phyloP scores from a whole-genome alignment of 2,797 vertebrate species.

The Argentina silus region DNA sequence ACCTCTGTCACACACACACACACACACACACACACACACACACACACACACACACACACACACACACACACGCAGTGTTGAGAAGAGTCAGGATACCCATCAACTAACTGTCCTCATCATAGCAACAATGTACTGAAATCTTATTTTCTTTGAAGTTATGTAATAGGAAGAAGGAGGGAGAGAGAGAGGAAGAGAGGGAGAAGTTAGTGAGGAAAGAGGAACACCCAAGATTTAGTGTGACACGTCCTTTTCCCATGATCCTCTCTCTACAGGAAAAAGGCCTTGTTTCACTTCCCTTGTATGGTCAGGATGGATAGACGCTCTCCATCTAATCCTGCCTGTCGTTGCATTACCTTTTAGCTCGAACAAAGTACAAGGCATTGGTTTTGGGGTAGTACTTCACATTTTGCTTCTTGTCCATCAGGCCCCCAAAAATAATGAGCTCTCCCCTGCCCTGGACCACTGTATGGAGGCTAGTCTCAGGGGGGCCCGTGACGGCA shows the following conservation, averaged over 20 bases:
- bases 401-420: constrained; percentile 99
- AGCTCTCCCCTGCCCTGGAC: constrained; percentile 96
- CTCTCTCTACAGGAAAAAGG: constrained; percentile 64
- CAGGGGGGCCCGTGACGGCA: constrained; percentile 92
- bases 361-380: constrained; percentile 99
- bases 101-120: constrained; percentile 59
- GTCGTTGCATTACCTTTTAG: constrained; percentile 92
- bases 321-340: constrained; percentile 15
- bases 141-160: constrained; percentile 63
- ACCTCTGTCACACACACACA: constrained; percentile 31
- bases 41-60: constrained; percentile 22
- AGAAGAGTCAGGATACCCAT: constrained; percentile 41
- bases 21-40: constrained; percentile 19
- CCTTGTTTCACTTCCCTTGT: constrained; percentile 72
- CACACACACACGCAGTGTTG: constrained; percentile 9
- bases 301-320: constrained; percentile 39
- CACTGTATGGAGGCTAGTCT: constrained; percentile 97
- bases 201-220: constrained; percentile 61
- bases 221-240: constrained; percentile 65
- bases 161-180: constrained; percentile 62
- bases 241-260: constrained; percentile 59
- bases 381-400: constrained; percentile 99
- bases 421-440: constrained; percentile 97
- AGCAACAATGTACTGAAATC: constrained; percentile 66
- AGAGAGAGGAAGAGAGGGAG: constrained; percentile 55